Conservation (phyloP, 64 coral and sea anemone species). For the Astreopora myriophthalma region DNA sequence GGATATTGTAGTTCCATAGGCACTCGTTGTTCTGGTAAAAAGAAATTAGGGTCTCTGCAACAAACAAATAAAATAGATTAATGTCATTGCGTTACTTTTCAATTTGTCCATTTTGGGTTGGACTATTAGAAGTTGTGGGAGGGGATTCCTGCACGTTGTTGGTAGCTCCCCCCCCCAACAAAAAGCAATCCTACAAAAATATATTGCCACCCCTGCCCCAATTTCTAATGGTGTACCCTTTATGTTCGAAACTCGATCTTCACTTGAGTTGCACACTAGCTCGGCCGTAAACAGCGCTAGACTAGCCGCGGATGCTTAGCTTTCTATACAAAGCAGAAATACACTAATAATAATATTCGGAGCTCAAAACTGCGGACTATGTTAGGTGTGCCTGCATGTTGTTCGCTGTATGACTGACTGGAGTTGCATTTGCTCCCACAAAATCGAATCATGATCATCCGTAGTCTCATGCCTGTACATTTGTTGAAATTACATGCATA, state of each 20-base stretch:
- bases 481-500: conserved; percentile 21
- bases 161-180: background rate
- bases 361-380: conserved; percentile 17
- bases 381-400: conserved; percentile 13
- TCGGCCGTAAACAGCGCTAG: background rate
- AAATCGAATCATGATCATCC: conserved; percentile 26
- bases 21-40: conserved; percentile 43
- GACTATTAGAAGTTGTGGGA: background rate
- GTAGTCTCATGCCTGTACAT: conserved; percentile 10
- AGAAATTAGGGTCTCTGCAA: conserved; percentile 50
- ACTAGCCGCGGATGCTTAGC: background rate
- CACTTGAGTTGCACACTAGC: background rate
- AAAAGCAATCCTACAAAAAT: background rate
- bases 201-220: background rate
- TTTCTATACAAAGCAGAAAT: background rate
- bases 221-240: background rate
- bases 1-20: conserved; percentile 21
- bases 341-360: background rate
- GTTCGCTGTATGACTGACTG: conserved; percentile 33
- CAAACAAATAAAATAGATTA: conserved; percentile 45
- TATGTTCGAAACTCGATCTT: background rate
- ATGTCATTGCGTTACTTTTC: conserved; percentile 28
- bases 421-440: conserved; percentile 22
- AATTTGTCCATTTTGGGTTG: background rate
- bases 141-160: background rate